phyloP scores from a whole-genome alignment of 2,888 invertebrate species.

The Onthophagus sagittarius region DNA sequence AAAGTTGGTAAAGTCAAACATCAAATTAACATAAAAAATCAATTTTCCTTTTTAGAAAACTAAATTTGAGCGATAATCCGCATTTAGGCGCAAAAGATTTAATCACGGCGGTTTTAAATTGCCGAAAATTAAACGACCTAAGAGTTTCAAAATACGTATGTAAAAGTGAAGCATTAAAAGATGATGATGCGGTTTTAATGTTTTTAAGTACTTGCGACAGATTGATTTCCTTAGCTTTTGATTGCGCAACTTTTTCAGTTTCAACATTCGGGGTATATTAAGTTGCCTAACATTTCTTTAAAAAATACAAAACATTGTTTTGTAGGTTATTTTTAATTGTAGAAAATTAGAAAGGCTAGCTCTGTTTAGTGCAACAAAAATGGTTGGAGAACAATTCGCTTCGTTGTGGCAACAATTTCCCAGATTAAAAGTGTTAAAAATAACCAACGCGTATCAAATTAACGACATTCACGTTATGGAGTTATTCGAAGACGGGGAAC shows the following conservation, averaged over 20 bases:
- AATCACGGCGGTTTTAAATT: slow-evolving; percentile 33
- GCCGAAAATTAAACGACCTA: slow-evolving; percentile 32
- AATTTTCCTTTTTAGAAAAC: slow-evolving; percentile 26
- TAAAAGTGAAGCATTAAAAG: slow-evolving; percentile 27
- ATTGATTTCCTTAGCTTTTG: slow-evolving; percentile 32
- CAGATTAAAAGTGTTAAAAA: slow-evolving; percentile 30
- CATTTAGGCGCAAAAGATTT: slow-evolving; percentile 29
- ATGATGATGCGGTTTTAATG: slow-evolving; percentile 34
- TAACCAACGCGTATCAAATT: slow-evolving; percentile 33
- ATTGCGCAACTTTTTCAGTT: slow-evolving; percentile 30
- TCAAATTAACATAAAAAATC: not conserved
- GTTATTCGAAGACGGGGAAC: slow-evolving; percentile 26
- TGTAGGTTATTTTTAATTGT: slow-evolving; percentile 33
- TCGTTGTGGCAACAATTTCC: slow-evolving; percentile 30
- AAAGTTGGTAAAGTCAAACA: slow-evolving; percentile 22
- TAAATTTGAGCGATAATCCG: slow-evolving; percentile 32
- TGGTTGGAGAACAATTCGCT: slow-evolving; percentile 30
- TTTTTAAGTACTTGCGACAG: slow-evolving; percentile 28
- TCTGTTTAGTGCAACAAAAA: slow-evolving; percentile 32
- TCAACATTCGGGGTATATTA: slow-evolving; percentile 29
- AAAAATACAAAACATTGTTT: slow-evolving; percentile 9
- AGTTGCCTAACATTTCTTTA: not conserved
- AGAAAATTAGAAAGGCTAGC: slow-evolving; percentile 29
- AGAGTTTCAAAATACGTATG: slow-evolving; percentile 30
- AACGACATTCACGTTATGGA: slow-evolving; percentile 26